These are phyloP conservation scores for Aurelia aurita complex sp. Pacific DNA, from an alignment of 30 jellyfish, hydroid and myxozoan species.

Conservation along the genomic window DNA sequence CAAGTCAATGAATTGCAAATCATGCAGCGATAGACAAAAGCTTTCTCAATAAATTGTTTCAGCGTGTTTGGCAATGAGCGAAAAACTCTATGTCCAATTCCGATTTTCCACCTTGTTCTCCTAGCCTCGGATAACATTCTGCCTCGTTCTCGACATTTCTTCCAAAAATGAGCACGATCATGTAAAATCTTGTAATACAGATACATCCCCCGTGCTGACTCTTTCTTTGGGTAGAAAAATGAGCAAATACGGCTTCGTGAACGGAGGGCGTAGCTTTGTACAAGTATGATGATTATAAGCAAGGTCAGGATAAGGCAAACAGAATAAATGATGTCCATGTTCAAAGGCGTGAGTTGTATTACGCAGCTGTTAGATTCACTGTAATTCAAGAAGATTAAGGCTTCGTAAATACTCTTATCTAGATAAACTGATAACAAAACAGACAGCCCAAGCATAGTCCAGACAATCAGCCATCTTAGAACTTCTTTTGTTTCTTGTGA, in stretches of 20 bases:
- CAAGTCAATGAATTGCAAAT: constrained; percentile 72
- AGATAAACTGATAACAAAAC: constrained; percentile 54
- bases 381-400: constrained; percentile 14
- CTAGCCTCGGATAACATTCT: constrained; percentile 83
- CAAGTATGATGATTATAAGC: constrained; percentile 26
- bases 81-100: constrained; percentile 59
- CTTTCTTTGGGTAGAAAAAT: constrained; percentile 76
- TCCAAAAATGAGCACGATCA: constrained; percentile 84
- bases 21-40: constrained; percentile 86
- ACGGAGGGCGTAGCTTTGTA: constrained; percentile 82
- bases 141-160: constrained; percentile 76
- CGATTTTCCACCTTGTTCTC: constrained; percentile 65
- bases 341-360: constrained; percentile 13
- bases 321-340: constrained; percentile 36
- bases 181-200: constrained; percentile 83
- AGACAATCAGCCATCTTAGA: constrained; percentile 69
- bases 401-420: constrained; percentile 64
- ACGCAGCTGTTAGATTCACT: constrained; percentile 31
- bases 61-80: constrained; percentile 58
- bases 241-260: constrained; percentile 91
- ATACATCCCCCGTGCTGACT: constrained; percentile 76
- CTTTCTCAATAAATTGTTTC: constrained; percentile 41
- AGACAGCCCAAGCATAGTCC: constrained; percentile 45
- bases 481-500: constrained; percentile 52
- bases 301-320: constrained; percentile 53